Percentiles rank a stretch among this genome's conserved stretches.
Evolutionary conservation across 2,797 vertebrate species (phyloP).

Genomic region (Microhierax caerulescens): DNA sequence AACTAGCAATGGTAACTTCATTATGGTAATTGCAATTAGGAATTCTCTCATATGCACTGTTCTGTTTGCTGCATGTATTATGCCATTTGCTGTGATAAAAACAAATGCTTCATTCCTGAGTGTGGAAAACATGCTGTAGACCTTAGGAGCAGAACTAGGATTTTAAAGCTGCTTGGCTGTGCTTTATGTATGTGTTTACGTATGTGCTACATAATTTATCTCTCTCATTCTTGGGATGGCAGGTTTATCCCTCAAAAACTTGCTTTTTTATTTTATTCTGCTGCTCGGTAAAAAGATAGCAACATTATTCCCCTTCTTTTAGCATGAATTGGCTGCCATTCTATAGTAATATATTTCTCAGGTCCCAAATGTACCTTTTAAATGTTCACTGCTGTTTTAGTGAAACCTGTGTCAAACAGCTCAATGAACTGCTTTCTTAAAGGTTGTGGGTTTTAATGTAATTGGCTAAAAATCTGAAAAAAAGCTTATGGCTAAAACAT

Average conservation of each 20-base stretch:
- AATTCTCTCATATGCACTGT: neutral
- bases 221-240: neutral
- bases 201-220: no score
- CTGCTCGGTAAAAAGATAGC: neutral
- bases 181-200: neutral
- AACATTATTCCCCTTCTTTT: neutral
- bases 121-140: neutral
- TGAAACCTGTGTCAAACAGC: neutral
- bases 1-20: neutral
- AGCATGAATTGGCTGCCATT: neutral
- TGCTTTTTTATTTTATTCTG: neutral
- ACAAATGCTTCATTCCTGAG: neutral
- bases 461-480: neutral
- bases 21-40: neutral
- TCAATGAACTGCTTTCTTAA: neutral
- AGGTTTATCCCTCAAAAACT: neutral
- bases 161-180: neutral
- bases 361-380: neutral
- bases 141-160: neutral
- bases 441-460: neutral
- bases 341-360: neutral
- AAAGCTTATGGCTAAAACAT: neutral
- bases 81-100: neutral
- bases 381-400: neutral
- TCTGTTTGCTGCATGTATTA: neutral